phyloP scores from a whole-genome alignment of 2,113 vertebrate genomes.

The Litocranius walleri region DNA sequence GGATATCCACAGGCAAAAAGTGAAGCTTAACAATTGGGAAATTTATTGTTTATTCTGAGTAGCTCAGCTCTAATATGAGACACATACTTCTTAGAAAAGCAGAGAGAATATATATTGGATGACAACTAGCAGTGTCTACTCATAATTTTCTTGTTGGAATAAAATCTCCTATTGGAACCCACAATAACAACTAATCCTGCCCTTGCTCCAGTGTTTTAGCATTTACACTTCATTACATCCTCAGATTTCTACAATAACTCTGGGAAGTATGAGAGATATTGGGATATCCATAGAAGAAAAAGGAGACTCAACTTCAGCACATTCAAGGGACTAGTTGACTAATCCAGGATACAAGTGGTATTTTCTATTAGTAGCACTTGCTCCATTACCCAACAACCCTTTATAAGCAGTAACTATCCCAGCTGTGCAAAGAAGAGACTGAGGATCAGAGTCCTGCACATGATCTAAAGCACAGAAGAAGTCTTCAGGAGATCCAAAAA shows the following conservation, averaged over 20 bases:
- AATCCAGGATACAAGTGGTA: background rate
- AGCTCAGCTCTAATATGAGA: background rate
- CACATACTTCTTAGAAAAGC: background rate
- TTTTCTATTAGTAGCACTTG: background rate
- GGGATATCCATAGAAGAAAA: background rate
- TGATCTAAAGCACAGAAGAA: background rate
- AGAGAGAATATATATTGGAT: background rate
- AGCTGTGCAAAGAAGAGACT: background rate
- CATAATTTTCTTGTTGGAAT: background rate
- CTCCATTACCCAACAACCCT: background rate
- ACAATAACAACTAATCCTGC: background rate
- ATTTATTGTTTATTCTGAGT: background rate
- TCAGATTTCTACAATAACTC: background rate
- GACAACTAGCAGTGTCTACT: background rate
- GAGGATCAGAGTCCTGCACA: background rate
- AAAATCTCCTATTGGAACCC: background rate
- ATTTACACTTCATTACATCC: too few relatives aligned
- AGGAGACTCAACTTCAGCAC: background rate
- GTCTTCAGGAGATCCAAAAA: background rate
- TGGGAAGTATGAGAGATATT: background rate
- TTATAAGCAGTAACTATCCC: background rate
- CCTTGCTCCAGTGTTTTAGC: background rate
- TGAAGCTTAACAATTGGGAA: background rate
- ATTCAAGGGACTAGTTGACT: background rate
- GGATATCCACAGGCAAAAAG: background rate